These are phyloP conservation scores for Babylonia areolata DNA, from an alignment of 1,140 invertebrate genomes.

Conservation along the genomic window DNA sequence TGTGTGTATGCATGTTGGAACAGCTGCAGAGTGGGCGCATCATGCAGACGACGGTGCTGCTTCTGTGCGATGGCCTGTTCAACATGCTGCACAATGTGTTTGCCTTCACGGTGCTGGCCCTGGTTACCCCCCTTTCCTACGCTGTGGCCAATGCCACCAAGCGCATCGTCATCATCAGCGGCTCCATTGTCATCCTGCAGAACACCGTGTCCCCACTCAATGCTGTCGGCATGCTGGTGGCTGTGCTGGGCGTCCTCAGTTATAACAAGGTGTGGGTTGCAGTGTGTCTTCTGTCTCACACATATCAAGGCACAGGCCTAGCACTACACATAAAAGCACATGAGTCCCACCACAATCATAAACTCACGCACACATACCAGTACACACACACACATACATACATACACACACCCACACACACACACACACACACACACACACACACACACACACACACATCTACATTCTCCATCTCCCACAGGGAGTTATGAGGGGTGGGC, in stretches of 20 bases:
- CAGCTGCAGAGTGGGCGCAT: constrained; percentile 70
- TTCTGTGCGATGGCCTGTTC: constrained; percentile 89
- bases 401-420: background rate
- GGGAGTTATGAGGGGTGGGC: too few relatives aligned
- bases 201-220: constrained; percentile 95
- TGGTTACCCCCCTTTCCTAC: constrained; percentile 94
- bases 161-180: constrained; percentile 92
- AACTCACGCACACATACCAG: too few relatives aligned
- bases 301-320: too few relatives aligned
- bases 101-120: constrained; percentile 90
- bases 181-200: constrained; percentile 90
- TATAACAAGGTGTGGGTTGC: constrained; percentile 89
- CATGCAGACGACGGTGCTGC: constrained; percentile 76
- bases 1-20: too few relatives aligned
- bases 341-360: too few relatives aligned
- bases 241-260: constrained; percentile 90
- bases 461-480: too few relatives aligned
- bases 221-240: constrained; percentile 92
- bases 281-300: background rate
- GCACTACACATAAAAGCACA: too few relatives aligned
- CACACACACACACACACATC: background rate
- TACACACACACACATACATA: too few relatives aligned
- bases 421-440: background rate
- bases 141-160: constrained; percentile 97
- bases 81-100: constrained; percentile 97